Evolutionary conservation across 1,140 invertebrate species (phyloP).

Genomic region (Mya arenaria): DNA sequence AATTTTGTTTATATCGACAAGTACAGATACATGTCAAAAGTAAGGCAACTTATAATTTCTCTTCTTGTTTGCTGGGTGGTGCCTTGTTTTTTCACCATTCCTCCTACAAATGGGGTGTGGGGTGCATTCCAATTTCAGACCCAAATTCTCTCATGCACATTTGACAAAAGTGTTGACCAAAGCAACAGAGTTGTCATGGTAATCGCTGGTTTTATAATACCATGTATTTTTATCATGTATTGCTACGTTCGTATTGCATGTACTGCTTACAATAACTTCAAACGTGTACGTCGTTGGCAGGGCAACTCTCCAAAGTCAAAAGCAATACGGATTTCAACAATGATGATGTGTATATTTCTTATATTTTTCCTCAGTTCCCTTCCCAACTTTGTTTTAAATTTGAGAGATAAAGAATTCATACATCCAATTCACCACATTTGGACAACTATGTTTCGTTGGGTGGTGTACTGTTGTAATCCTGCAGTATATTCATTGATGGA

Average conservation of each 20-base stretch:
- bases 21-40: constrained; percentile 65
- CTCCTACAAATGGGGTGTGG: constrained; percentile 68
- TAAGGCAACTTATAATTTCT: constrained; percentile 53
- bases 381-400: constrained; percentile 70
- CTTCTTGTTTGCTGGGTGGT: constrained; percentile 71
- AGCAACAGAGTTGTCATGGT: constrained; percentile 3
- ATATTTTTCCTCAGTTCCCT: constrained; percentile 71
- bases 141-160: constrained; percentile 72
- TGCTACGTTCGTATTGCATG: background rate
- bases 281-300: background rate
- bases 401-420: constrained; percentile 60
- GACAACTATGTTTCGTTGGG: constrained; percentile 67
- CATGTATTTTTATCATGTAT: background rate
- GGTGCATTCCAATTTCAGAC: constrained; percentile 69
- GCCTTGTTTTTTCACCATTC: constrained; percentile 67
- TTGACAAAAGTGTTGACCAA: constrained; percentile 63
- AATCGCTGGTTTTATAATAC: background rate
- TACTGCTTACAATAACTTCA: background rate
- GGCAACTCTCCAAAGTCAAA: constrained; percentile 31
- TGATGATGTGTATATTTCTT: constrained; percentile 73
- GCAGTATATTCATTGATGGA: constrained; percentile 73
- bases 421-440: constrained; percentile 67
- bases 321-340: constrained; percentile 67
- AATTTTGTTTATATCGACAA: constrained; percentile 71
- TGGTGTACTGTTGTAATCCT: constrained; percentile 68